Evolutionary conservation across 2,113 vertebrate genomes (phyloP), one percentile per base, ranked within the genome.

Genomic region (Sitta europaea): DNA sequence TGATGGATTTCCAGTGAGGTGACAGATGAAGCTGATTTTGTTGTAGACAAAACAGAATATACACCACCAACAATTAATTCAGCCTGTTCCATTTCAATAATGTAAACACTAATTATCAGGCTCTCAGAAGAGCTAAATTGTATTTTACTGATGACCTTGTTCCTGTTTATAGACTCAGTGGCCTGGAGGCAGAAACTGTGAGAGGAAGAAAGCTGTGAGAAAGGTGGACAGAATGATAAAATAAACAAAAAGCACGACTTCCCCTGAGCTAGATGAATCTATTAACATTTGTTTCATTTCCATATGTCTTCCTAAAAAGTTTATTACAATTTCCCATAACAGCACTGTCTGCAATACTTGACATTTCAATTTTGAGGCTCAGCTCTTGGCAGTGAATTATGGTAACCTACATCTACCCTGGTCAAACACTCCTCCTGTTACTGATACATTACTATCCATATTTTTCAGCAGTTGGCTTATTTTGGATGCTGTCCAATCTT

Each of bases 281-380:
- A 95, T 97, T 95, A 96, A 94, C 91, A 96, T 96, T 97, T 95
- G 23, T 65, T 94, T 96, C 6, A 91, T 96, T 93, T 96, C 70
- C 93, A 86, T 90, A 95, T 80, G 62, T 86, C 71, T 96, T 79
- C 82, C 76, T 54, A 50, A 81, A 95, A 71, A 57, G 40, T 89
- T 95, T 71, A 31, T 58, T 94, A 29, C 14, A 48, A 75, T 94
- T 81, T 95, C 68, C 91, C 89, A 65, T 65, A 87, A 79, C 66
- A 79, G 54, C 19, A 28, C 24, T 82, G 12, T 31, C 63, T 96
- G 77, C 33, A 58, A 73, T 58, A 85, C 42, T 95, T 96, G 93
- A 95, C 93, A 96, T 91, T 96, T 96, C 17, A 87, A 53, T 77
- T 92, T 43, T 75, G 65, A 94, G 33, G 28, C 83, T 59, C 67